These are phyloP conservation scores for Hyperoplus immaculatus DNA, from an alignment of 2,797 vertebrate species.

Conservation along the genomic window DNA sequence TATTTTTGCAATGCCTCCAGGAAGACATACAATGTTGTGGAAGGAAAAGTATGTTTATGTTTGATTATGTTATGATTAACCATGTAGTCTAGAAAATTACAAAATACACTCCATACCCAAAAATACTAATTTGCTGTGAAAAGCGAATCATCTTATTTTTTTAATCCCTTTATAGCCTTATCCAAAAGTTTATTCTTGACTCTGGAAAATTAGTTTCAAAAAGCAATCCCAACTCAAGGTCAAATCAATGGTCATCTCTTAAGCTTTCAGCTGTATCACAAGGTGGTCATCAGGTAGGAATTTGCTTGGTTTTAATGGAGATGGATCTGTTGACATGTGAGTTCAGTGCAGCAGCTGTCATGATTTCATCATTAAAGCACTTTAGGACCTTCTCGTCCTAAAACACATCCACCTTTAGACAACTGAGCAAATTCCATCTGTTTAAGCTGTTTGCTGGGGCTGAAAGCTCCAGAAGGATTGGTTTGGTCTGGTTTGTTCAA, in stretches of 20 bases:
- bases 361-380: not conserved
- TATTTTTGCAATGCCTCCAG: not conserved
- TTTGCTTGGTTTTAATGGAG: not conserved
- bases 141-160: too few relatives aligned
- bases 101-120: too few relatives aligned
- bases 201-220: not conserved
- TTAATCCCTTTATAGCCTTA: too few relatives aligned
- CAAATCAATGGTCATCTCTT: not conserved
- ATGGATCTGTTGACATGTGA: not conserved
- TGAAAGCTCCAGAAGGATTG: not conserved
- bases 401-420: not conserved
- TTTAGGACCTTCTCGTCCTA: not conserved
- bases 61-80: too few relatives aligned
- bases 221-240: not conserved
- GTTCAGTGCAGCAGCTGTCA: not conserved
- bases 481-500: not conserved
- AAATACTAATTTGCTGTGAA: too few relatives aligned
- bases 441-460: not conserved
- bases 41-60: not conserved
- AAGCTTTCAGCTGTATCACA: constrained; percentile 1
- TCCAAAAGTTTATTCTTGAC: not conserved
- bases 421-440: not conserved
- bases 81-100: too few relatives aligned
- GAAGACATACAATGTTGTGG: not conserved
- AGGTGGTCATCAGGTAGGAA: not conserved